Evolutionary conservation across 2,113 vertebrate species (phyloP).

Genomic region (Anseranas semipalmata): DNA sequence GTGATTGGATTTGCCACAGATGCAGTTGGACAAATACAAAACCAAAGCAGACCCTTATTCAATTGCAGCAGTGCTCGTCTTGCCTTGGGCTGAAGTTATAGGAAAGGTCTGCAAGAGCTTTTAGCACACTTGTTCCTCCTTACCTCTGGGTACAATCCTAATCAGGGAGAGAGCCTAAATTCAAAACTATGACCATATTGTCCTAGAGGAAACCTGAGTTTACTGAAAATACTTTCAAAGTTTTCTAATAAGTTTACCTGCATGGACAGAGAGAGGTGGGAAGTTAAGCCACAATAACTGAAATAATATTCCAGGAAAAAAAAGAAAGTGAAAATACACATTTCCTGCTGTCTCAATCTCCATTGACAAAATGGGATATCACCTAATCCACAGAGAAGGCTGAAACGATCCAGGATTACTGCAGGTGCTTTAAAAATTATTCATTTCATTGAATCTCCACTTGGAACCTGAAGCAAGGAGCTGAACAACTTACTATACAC

Average conservation of each 20-base stretch:
- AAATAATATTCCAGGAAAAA: neutral
- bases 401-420: conserved; percentile 9
- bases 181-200: neutral
- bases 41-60: neutral
- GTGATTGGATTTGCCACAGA: neutral
- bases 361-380: neutral
- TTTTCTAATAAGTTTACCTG: neutral
- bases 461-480: neutral
- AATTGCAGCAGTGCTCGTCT: neutral
- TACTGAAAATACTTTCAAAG: neutral
- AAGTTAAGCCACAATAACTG: neutral
- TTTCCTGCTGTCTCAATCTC: neutral
- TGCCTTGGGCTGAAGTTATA: neutral
- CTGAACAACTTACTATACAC: neutral
- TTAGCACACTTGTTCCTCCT: neutral
- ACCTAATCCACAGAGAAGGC: neutral
- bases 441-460: neutral
- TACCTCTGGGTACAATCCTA: neutral
- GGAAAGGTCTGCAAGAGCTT: neutral
- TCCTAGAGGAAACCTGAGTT: neutral
- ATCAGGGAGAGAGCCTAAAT: neutral
- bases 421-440: neutral
- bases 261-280: neutral
- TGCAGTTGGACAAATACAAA: neutral
- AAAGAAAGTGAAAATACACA: neutral